A percentile compares a stretch with the other conserved stretches of the same genome.
These are phyloP conservation scores for Sisyra terminalis DNA, from an alignment of 2,888 invertebrate genomes.

Conservation along the genomic window DNA sequence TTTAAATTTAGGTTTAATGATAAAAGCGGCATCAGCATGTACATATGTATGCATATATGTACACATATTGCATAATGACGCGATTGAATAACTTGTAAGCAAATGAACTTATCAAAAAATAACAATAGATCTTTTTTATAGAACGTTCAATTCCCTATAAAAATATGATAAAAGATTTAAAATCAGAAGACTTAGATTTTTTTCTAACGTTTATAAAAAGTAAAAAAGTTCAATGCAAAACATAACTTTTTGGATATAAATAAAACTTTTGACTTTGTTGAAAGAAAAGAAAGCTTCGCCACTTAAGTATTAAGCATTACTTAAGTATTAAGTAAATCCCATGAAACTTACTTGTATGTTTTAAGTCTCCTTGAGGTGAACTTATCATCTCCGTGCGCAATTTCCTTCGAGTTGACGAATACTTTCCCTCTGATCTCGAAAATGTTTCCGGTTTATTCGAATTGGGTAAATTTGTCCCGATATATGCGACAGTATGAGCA, in stretches of 20 bases:
- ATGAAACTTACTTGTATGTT: slow-evolving; percentile 69
- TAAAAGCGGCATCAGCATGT: no score
- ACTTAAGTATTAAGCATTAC: neutral
- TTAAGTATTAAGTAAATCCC: slow-evolving; percentile 2
- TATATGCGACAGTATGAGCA: slow-evolving; percentile 70
- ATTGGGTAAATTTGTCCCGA: slow-evolving; percentile 57
- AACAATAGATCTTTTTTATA: no score
- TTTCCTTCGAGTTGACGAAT: slow-evolving; percentile 35
- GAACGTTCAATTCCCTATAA: no score
- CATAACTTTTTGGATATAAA: slow-evolving; percentile 5
- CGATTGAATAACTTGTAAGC: no score
- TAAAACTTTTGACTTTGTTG: neutral
- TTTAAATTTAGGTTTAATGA: no score
- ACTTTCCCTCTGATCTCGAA: slow-evolving; percentile 39
- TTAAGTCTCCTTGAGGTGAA: slow-evolving; percentile 89
- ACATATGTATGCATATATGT: no score
- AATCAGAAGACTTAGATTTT: no score
- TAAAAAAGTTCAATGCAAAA: no score
- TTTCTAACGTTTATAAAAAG: no score
- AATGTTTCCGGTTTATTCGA: slow-evolving; percentile 32
- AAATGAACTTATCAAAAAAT: no score
- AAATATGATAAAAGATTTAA: no score
- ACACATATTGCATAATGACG: no score
- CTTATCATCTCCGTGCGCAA: slow-evolving; percentile 89
- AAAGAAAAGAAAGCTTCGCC: neutral